Percentiles rank a stretch among this genome's conserved stretches.
Conservation (phyloP, 2,797 vertebrate species). For the Hafferia zeledoni region DNA sequence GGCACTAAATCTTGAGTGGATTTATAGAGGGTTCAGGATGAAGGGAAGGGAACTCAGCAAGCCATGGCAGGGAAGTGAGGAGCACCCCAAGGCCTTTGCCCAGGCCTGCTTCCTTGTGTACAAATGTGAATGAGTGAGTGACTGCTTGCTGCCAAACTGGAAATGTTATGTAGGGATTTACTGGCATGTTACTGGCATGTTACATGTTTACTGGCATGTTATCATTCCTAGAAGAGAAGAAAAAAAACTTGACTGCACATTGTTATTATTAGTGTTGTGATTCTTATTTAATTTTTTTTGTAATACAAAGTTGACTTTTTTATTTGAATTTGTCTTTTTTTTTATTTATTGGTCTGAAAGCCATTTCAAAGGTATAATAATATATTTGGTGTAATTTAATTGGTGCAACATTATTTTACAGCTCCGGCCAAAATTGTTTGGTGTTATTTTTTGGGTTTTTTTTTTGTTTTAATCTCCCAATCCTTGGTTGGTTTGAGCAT, state of each 20-base stretch:
- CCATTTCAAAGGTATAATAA: conserved; percentile 91
- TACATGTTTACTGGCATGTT: conserved; percentile 89
- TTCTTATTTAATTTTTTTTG: conserved; percentile 93
- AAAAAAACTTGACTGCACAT: conserved; percentile 97
- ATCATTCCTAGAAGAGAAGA: conserved; percentile 87
- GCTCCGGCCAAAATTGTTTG: conserved; percentile 76
- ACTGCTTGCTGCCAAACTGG: conserved; percentile 95
- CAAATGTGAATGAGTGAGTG: conserved; percentile 81
- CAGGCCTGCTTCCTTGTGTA: conserved; percentile 76
- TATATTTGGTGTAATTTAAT: conserved; percentile 90
- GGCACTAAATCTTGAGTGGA: not conserved
- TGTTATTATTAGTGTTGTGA: conserved; percentile 90
- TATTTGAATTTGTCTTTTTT: conserved; percentile 86
- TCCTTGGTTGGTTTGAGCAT: conserved; percentile 77
- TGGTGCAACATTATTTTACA: conserved; percentile 80
- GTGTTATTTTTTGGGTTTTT: not conserved
- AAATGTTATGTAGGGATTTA: conserved; percentile 91
- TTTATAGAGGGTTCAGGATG: not conserved
- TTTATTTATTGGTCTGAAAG: conserved; percentile 99
- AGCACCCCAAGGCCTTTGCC: conserved; percentile 36
- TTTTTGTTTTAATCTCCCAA: conserved; percentile 52
- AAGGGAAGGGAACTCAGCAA: not conserved
- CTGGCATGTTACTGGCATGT: conserved; percentile 83
- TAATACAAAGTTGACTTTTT: conserved; percentile 91
- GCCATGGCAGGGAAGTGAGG: not conserved